Percentiles rank a stretch among this genome's conserved stretches.
phyloP scores from a whole-genome alignment of 2,888 invertebrate species.

The Nemotelus pantherinus region DNA sequence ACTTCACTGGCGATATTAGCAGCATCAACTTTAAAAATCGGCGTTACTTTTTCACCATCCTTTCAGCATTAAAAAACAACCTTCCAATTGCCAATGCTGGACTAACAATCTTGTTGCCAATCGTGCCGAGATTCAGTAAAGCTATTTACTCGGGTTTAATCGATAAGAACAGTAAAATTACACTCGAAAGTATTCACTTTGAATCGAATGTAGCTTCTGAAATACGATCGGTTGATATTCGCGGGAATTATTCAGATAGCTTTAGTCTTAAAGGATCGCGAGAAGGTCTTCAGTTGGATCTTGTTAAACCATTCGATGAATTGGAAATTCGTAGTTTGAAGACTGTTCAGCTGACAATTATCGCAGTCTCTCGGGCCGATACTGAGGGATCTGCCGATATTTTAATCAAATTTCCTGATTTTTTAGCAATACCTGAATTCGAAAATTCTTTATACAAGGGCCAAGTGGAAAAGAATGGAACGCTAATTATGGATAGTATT shows the following conservation, averaged over 20 bases:
- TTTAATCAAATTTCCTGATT: slow-evolving; percentile 27
- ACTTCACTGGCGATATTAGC: slow-evolving; percentile 47
- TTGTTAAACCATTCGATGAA: slow-evolving; percentile 6
- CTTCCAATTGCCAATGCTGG: slow-evolving; percentile 39
- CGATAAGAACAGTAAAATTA: slow-evolving; percentile 1
- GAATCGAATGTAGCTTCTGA: neutral
- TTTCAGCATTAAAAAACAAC: slow-evolving; percentile 51
- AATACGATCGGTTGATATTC: neutral
- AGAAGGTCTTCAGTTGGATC: slow-evolving; percentile 23
- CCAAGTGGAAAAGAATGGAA: slow-evolving; percentile 47
- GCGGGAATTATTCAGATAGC: neutral
- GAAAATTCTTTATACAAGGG: slow-evolving; percentile 53
- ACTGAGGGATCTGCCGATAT: slow-evolving; percentile 43
- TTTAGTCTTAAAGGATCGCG: slow-evolving; percentile 19
- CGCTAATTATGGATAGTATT: slow-evolving; percentile 51
- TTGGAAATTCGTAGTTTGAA: slow-evolving; percentile 9
- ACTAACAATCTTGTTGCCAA: slow-evolving; percentile 38
- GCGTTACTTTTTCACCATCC: slow-evolving; percentile 49
- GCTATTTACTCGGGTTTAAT: slow-evolving; percentile 27
- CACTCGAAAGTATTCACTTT: slow-evolving; percentile 20
- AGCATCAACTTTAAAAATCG: slow-evolving; percentile 40
- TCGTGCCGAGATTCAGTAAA: slow-evolving; percentile 36
- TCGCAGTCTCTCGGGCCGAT: slow-evolving; percentile 11
- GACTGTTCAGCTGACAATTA: slow-evolving; percentile 15
- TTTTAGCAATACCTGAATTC: slow-evolving; percentile 49